Conservation (phyloP, 2,797 vertebrate species). For the Odontamblyopus rebecca region DNA sequence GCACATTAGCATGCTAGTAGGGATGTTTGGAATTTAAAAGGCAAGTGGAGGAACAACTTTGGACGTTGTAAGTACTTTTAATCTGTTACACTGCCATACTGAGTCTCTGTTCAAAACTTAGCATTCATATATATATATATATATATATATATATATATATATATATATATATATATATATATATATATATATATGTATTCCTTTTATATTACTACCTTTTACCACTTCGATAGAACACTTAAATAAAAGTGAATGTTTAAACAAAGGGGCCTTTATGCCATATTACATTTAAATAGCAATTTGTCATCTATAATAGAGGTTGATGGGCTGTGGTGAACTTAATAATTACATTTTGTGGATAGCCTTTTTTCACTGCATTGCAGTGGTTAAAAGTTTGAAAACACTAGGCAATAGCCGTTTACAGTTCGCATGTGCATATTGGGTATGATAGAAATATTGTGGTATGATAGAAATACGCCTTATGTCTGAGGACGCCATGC, state of each 20-base stretch:
- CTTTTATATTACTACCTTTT: constrained; percentile 14
- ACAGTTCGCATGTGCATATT: constrained; percentile 13
- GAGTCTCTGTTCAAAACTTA: background rate
- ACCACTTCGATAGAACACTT: background rate
- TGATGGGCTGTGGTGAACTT: constrained; percentile 24
- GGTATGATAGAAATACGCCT: background rate
- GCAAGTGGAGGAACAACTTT: too few relatives aligned
- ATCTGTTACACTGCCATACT: background rate
- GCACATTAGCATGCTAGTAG: too few relatives aligned
- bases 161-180: constrained; percentile 6
- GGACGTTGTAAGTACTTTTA: background rate
- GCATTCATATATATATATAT: constrained; percentile 1
- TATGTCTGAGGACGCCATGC: background rate
- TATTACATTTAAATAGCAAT: constrained; percentile 26
- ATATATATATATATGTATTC: background rate
- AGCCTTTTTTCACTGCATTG: constrained; percentile 11
- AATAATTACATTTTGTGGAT: background rate
- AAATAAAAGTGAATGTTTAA: background rate
- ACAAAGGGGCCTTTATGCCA: constrained; percentile 9
- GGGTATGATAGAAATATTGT: background rate
- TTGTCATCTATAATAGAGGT: constrained; percentile 13
- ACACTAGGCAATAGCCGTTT: constrained; percentile 21
- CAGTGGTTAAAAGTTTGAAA: constrained; percentile 4
- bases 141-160: constrained; percentile 3
- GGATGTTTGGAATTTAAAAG: too few relatives aligned